Conservation (phyloP, 2,113 vertebrate species). For the Pygoscelis adeliae region DNA sequence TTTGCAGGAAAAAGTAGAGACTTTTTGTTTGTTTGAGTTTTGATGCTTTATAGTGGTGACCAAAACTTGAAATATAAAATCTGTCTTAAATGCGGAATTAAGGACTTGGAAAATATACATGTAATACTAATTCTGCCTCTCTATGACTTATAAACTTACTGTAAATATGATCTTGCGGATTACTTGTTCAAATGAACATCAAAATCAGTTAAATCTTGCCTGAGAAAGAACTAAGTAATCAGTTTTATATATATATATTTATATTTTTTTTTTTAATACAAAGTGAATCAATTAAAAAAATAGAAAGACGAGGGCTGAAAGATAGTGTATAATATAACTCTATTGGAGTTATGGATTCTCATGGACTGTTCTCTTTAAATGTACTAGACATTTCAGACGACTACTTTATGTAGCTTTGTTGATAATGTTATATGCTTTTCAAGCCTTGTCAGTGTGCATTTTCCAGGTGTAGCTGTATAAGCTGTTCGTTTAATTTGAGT, state of each 20-base stretch:
- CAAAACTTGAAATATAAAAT: not conserved
- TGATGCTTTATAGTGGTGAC: not conserved
- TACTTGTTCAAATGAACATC: not conserved
- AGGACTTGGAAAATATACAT: not conserved
- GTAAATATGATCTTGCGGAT: not conserved
- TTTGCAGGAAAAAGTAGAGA: not conserved
- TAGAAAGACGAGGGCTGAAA: not conserved
- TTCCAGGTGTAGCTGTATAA: not conserved
- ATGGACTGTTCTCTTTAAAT: not conserved
- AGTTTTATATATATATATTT: too few species aligned
- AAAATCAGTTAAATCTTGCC: not conserved
- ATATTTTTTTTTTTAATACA: not conserved
- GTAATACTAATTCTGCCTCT: not conserved
- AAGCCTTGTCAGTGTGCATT: not conserved
- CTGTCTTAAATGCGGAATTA: not conserved
- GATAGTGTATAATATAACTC: not conserved
- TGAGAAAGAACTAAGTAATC: not conserved
- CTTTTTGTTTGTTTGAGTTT: not conserved
- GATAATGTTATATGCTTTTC: not conserved
- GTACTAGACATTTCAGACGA: not conserved
- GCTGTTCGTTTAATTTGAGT: slow-evolving; percentile 8
- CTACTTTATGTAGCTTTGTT: not conserved
- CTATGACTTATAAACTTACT: not conserved
- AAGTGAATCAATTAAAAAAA: not conserved
- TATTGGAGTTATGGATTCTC: not conserved